phyloP scores from a whole-genome alignment of 2,888 invertebrate species.

The Drosophila fulvimacula region DNA sequence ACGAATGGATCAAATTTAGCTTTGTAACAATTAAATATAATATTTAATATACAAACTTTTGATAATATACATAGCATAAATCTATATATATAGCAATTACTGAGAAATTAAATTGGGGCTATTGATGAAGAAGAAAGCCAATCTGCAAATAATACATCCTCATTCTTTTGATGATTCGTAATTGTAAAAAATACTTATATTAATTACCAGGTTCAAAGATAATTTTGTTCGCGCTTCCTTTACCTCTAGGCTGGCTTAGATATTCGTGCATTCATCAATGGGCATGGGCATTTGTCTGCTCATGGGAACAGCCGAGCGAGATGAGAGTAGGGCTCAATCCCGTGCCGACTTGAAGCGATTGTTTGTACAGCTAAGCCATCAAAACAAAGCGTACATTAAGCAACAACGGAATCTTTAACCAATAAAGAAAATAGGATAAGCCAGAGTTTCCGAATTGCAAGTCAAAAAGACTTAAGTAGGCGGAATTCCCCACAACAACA shows the following conservation, averaged over 20 bases:
- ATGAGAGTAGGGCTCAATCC: constrained; percentile 1
- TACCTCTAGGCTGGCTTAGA: constrained; percentile 48
- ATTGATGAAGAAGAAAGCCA: not conserved
- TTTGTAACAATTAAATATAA: too few relatives aligned
- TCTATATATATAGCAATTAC: not conserved
- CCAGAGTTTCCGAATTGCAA: constrained; percentile 81
- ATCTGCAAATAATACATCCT: too few relatives aligned
- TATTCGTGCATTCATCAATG: constrained; percentile 53
- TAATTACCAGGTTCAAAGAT: constrained; percentile 37
- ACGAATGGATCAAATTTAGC: too few relatives aligned
- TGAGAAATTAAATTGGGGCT: not conserved
- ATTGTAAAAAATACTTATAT: constrained; percentile 32
- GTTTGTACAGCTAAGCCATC: constrained; percentile 69
- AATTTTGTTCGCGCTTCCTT: constrained; percentile 17
- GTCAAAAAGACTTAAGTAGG: constrained; percentile 80
- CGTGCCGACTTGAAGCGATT: constrained; percentile 38
- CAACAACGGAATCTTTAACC: constrained; percentile 65
- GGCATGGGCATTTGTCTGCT: constrained; percentile 23
- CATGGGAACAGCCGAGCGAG: constrained; percentile 24
- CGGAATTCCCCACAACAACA: constrained; percentile 74
- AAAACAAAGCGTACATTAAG: constrained; percentile 69
- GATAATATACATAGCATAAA: too few relatives aligned
- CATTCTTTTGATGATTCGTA: not conserved
- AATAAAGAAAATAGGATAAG: constrained; percentile 82
- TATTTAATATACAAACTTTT: too few relatives aligned